These are phyloP conservation scores for Anthoscopus minutus DNA, from an alignment of 2,113 vertebrate species.

Conservation along the genomic window DNA sequence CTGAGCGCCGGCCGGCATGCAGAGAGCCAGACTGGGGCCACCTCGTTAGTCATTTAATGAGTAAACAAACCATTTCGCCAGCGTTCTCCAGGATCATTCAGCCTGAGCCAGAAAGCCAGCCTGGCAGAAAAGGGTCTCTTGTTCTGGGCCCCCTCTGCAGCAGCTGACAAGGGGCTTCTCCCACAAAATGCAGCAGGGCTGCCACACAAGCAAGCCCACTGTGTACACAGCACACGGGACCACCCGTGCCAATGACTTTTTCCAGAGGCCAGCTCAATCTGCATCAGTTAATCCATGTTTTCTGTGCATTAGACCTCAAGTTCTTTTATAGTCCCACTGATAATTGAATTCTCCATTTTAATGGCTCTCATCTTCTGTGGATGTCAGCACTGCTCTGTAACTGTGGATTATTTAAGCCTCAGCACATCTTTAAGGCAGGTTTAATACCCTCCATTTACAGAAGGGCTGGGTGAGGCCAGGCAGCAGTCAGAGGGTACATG, in stretches of 20 bases:
- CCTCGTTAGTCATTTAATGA: conserved; percentile 33
- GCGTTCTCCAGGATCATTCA: neutral
- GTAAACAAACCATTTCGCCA: conserved; percentile 30
- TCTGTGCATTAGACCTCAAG: neutral
- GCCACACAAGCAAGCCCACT: neutral
- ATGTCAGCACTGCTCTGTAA: neutral
- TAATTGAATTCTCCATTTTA: neutral
- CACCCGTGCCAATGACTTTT: neutral
- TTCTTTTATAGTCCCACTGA: neutral
- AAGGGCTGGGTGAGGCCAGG: neutral
- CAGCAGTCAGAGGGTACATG: neutral
- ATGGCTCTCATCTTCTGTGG: neutral
- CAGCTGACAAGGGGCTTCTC: neutral
- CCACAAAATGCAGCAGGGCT: neutral
- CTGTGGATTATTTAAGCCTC: conserved; percentile 8
- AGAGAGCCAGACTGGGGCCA: neutral
- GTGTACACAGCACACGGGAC: neutral
- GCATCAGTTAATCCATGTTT: neutral
- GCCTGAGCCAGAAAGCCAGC: neutral
- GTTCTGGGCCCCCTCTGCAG: neutral
- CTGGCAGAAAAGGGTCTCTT: neutral
- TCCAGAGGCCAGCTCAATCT: neutral
- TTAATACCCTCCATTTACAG: neutral
- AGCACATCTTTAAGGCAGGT: neutral
- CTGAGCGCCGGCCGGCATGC: neutral